Evolutionary conservation across 1,140 invertebrate genomes (phyloP), one percentile per base, ranked within the genome.

Genomic region (Cherax destructor): DNA sequence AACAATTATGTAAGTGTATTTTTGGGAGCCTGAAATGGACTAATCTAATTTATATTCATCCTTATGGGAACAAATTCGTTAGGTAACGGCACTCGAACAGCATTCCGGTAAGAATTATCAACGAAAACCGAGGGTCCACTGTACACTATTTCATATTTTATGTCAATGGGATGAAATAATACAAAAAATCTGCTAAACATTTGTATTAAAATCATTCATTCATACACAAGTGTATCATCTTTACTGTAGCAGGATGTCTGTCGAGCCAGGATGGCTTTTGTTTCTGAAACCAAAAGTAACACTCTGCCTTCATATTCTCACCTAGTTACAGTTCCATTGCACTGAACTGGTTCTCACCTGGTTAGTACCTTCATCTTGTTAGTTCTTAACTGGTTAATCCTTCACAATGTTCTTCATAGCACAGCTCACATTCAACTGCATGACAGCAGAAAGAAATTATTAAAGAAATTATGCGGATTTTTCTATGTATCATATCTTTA

Each of bases 141-240:
- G 30, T 56, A 56, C 52, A 56, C 52, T 10, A 56, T 56, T 10
- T 13, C 9, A 13, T 56, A 56, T 13, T 56, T 41, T 2, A 56
- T 56, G 13, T 56, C 52, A 10, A 13, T 56, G 52, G 52, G 69
- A 74, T n/a, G 69, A 9, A 74, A 74, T 74, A 74, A 74, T 24
- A 74, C 69, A 30, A 21, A n/a, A 74, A n/a, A 74, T 74, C 69
- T 74, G 69, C 69, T 74, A 74, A 74, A 74, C 69, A 74, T 74
- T 74, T 74, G 69, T 74, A 74, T 74, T 74, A 74, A 74, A 74
- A 74, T 30, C 69, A 74, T 74, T 74, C 69, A 74, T 74, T 74
- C 69, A 74, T 74, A 74, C 69, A 74, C 69, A 74, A 74, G 69
- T 74, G 69, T 24, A 74, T 74, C 69, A 74, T 74, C 24, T 74